A percentile compares a stretch with the other conserved stretches of the same genome.
Evolutionary conservation across 2,888 invertebrate species (phyloP).

Genomic region (Eumerus sabulonum): DNA sequence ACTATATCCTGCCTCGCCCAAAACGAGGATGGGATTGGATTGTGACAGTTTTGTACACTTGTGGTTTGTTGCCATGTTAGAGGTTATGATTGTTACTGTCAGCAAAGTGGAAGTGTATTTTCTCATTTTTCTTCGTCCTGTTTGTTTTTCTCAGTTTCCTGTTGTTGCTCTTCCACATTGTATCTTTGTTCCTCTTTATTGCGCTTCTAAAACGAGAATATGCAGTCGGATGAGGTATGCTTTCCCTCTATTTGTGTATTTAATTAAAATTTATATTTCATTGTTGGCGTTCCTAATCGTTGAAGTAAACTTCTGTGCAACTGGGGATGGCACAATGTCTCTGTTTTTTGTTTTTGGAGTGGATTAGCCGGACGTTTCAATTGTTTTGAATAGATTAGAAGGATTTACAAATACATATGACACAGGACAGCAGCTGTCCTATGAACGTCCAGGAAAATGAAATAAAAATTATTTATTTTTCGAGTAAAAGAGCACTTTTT

Average conservation of each 20-base stretch:
- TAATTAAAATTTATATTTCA: constrained; percentile 47
- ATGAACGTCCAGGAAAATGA: too few relatives aligned
- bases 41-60: constrained; percentile 58
- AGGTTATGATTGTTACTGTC: constrained; percentile 64
- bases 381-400: constrained; percentile 31
- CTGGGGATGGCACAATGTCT: not conserved
- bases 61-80: constrained; percentile 41
- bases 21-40: constrained; percentile 5
- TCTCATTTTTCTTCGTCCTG: too few relatives aligned
- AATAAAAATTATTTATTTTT: too few relatives aligned
- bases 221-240: not conserved
- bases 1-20: not conserved
- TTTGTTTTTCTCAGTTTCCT: not conserved
- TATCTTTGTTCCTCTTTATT: constrained; percentile 43
- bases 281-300: constrained; percentile 31
- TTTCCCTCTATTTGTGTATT: constrained; percentile 37
- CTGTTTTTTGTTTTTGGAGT: not conserved
- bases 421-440: too few relatives aligned
- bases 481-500: too few relatives aligned
- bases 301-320: constrained; percentile 18
- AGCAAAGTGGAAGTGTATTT: constrained; percentile 42
- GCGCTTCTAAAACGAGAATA: constrained; percentile 31
- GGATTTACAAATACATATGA: constrained; percentile 7
- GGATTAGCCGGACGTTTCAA: constrained; percentile 22
- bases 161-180: constrained; percentile 4